Base-by-base conservation (phyloP, 2,888 invertebrate genomes). In the Ormyrus thymus region DNA sequence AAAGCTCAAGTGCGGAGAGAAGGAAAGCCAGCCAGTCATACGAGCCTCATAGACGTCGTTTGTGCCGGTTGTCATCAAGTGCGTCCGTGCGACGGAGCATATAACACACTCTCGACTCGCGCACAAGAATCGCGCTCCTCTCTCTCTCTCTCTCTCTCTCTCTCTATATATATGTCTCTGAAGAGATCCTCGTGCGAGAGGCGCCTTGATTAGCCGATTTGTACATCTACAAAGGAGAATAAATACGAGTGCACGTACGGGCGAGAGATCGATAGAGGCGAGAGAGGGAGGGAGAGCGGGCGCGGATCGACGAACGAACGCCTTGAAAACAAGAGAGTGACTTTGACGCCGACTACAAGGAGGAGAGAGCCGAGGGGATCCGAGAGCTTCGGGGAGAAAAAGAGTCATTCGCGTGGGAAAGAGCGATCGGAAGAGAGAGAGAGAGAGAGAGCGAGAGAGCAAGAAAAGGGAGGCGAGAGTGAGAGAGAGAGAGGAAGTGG, bases 401-500 rank as follows among this genome's bases (percentile, higher is more conserved):
- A 29, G 13, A 48, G 58, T 29, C 58, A 58, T 59, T 45, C 10
- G 45, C 56, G 15, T 11, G 29, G 11, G 46, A 64, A 65, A 45
- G 58, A 11, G 51, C 15, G 4, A 58, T 59, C 61, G 59, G 61
- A 46, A 70, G 58, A 65, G 48, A 66, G 45, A 11, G 46, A 71
- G 29, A 79, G 15, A 61, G 48, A n/a, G 45, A 48, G 15, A 65
- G 6, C 43, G 56, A 68, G 7, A 62, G 61, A 62, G 58, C 64
- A 48, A 62, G 46, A 46, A 62, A 50, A 73, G 61, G 66, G 74
- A 78, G 9, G 13, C 11, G 62, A 53, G 62, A 51, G 29, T 43
- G 46, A 59, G 62, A 53, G 76, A 53, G 62, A 79, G 77, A 79
- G 80, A 85, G 84, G 85, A 86, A 86, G 86, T 84, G 84, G 84